phyloP scores from a whole-genome alignment of 2,888 invertebrate genomes.

The Suillia variegata region DNA sequence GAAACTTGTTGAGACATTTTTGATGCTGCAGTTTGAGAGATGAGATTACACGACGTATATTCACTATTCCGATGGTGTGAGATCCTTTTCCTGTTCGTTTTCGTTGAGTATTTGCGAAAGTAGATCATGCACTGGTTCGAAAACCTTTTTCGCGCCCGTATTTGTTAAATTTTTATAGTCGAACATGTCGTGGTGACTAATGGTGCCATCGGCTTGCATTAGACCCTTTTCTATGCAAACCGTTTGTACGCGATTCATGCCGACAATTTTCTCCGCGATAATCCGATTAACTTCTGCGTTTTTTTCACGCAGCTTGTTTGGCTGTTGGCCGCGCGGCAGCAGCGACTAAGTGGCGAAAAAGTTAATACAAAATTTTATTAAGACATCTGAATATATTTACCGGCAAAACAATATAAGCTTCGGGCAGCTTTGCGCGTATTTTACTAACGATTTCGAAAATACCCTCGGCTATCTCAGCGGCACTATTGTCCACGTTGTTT shows the following conservation, averaged over 20 bases:
- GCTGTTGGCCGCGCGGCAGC: conserved; percentile 84
- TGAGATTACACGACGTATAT: not conserved
- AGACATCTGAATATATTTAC: conserved; percentile 63
- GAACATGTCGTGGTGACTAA: conserved; percentile 89
- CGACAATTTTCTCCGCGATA: conserved; percentile 69
- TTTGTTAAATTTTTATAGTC: conserved; percentile 89
- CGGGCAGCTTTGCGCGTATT: conserved; percentile 78
- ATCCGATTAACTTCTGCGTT: conserved; percentile 76
- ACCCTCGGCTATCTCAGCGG: conserved; percentile 83
- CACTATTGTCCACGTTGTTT: conserved; percentile 80
- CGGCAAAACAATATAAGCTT: conserved; percentile 81
- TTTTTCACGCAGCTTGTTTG: conserved; percentile 80
- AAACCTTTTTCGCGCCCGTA: conserved; percentile 84
- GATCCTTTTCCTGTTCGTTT: conserved; percentile 75
- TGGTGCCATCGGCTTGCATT: conserved; percentile 77
- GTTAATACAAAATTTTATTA: not conserved
- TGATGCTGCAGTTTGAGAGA: not conserved
- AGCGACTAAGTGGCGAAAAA: conserved; percentile 73
- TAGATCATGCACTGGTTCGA: conserved; percentile 83
- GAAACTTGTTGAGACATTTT: not conserved
- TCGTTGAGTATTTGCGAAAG: conserved; percentile 77
- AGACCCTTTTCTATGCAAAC: conserved; percentile 80
- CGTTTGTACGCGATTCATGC: conserved; percentile 75
- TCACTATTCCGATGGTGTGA: conserved; percentile 73
- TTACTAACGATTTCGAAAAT: conserved; percentile 77